Percentiles rank a stretch among this genome's conserved stretches.
Conservation (phyloP, 2,888 invertebrate genomes). For the Crematogaster levior region DNA sequence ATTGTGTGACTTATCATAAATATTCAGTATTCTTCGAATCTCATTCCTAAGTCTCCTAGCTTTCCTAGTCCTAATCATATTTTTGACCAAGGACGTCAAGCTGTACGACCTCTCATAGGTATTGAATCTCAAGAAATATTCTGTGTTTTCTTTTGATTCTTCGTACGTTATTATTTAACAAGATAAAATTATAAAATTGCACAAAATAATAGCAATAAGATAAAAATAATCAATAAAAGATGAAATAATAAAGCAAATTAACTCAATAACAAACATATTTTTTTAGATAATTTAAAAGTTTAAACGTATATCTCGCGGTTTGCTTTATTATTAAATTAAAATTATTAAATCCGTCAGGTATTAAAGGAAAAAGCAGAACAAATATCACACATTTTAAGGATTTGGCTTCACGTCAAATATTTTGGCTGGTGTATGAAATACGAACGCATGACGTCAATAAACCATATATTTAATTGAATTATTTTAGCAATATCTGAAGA, state of each 20-base stretch:
- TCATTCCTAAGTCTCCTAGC: too few species aligned
- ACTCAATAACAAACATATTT: not conserved
- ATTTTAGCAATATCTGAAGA: not conserved
- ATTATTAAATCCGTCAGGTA: too few species aligned
- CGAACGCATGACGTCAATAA: not conserved
- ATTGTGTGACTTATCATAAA: too few species aligned
- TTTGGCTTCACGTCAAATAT: not conserved
- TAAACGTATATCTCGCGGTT: not conserved
- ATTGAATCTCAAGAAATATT: not conserved
- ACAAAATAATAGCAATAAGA: not conserved
- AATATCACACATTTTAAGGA: not conserved
- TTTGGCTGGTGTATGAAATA: not conserved
- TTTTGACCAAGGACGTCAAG: not conserved
- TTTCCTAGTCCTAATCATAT: too few species aligned
- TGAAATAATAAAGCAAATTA: not conserved
- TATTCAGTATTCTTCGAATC: too few species aligned
- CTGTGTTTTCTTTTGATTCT: not conserved
- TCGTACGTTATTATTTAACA: not conserved
- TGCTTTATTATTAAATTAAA: not conserved
- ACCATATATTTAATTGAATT: not conserved
- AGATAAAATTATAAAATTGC: conserved; percentile 1
- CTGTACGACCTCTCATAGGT: not conserved
- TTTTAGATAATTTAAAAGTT: conserved; percentile 7
- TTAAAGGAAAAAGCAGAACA: not conserved
- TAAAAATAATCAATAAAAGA: not conserved